phyloP scores from a whole-genome alignment of 2,888 invertebrate genomes.

The Macrosoma leucophasiata region DNA sequence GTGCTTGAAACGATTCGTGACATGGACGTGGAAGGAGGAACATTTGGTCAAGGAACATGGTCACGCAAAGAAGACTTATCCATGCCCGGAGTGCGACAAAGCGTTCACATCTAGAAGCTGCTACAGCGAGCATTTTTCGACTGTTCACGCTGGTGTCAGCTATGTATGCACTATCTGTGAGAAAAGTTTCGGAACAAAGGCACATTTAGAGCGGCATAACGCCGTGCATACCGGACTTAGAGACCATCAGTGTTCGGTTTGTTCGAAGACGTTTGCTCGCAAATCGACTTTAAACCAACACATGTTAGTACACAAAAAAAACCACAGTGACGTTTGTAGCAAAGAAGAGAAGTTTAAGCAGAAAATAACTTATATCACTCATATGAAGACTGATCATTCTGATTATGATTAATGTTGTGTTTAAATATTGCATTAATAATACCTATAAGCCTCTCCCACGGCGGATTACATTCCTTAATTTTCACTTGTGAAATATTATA shows the following conservation, averaged over 20 bases:
- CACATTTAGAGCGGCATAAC: slow-evolving; percentile 28
- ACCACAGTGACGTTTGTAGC: slow-evolving; percentile 41
- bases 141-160: slow-evolving; percentile 28
- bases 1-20: slow-evolving; percentile 29
- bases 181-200: slow-evolving; percentile 29
- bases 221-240: slow-evolving; percentile 37
- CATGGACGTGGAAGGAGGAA: slow-evolving; percentile 32
- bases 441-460: no score
- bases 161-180: slow-evolving; percentile 29
- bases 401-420: slow-evolving; percentile 32
- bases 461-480: no score
- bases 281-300: slow-evolving; percentile 36
- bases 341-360: slow-evolving; percentile 58
- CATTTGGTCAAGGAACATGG: slow-evolving; percentile 28
- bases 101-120: slow-evolving; percentile 20
- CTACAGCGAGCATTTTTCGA: slow-evolving; percentile 30
- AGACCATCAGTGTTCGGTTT: slow-evolving; percentile 33
- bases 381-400: slow-evolving; percentile 51
- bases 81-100: slow-evolving; percentile 29
- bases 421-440: no score
- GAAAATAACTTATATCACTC: slow-evolving; percentile 48
- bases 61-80: slow-evolving; percentile 24
- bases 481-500: no score
- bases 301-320: slow-evolving; percentile 37
- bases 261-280: slow-evolving; percentile 38